phyloP scores from a whole-genome alignment of 1,140 invertebrate species.

The Radopholus similis region DNA sequence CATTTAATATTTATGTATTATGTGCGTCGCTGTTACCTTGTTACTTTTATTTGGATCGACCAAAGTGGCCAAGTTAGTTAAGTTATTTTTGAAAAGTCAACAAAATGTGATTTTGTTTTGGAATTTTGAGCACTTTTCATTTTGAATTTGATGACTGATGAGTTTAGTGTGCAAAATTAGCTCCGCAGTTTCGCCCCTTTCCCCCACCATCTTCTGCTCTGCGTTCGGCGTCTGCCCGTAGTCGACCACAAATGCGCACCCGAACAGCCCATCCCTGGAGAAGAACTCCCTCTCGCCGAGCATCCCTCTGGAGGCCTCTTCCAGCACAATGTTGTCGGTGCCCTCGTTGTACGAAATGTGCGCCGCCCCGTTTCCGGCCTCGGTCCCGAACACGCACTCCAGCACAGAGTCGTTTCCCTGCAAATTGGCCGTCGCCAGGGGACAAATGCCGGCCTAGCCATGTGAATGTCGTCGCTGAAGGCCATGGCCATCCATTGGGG shows the following conservation, averaged over 20 bases:
- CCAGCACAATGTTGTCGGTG: slow-evolving; percentile 14
- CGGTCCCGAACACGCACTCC: neutral
- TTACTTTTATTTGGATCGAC: no score
- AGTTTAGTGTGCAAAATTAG: no score
- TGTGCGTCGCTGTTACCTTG: neutral
- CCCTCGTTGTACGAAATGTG: slow-evolving; percentile 16
- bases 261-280: neutral
- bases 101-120: no score
- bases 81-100: no score
- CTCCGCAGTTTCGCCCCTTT: no score
- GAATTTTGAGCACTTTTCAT: no score
- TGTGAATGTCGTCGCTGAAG: slow-evolving; percentile 13
- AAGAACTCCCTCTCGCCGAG: neutral
- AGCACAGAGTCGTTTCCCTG: slow-evolving; percentile 12
- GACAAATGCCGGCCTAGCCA: neutral
- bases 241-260: slow-evolving; percentile 8
- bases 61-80: no score
- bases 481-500: slow-evolving; percentile 17
- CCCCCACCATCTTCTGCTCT: slow-evolving; percentile 17
- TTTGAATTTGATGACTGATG: no score
- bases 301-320: slow-evolving; percentile 4
- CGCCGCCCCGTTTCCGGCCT: neutral
- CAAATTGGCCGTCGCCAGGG: neutral
- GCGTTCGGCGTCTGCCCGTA: slow-evolving; percentile 1
- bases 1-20: neutral